Conservation (phyloP, 2,888 invertebrate species). For the Ophraella communa region DNA sequence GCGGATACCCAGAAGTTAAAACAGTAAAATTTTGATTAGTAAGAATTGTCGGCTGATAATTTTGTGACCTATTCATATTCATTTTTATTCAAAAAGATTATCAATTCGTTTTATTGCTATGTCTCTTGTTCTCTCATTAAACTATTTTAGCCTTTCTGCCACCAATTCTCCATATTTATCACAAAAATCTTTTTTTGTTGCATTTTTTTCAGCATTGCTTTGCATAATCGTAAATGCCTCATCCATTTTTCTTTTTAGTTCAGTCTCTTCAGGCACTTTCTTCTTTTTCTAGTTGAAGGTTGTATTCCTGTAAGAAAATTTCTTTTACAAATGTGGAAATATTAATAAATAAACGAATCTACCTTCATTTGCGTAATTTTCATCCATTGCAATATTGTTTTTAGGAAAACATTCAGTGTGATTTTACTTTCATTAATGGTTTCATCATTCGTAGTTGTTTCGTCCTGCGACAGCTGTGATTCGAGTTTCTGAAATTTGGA, state of each 20-base stretch:
- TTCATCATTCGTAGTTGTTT: too few species aligned
- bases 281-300: not conserved
- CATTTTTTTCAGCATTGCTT: constrained; percentile 6
- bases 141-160: constrained; percentile 12
- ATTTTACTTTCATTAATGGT: too few species aligned
- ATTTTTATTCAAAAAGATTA: constrained; percentile 13
- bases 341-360: too few species aligned
- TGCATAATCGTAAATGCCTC: constrained; percentile 4
- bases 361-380: too few species aligned
- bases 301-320: not conserved
- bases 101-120: constrained; percentile 12
- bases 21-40: constrained; percentile 7
- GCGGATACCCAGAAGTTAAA: too few species aligned
- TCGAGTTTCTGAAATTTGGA: too few species aligned
- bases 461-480: too few species aligned
- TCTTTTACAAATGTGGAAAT: too few species aligned
- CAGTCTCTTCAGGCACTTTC: not conserved
- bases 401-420: too few species aligned
- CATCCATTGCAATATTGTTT: too few species aligned
- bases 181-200: constrained; percentile 1
- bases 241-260: not conserved
- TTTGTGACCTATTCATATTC: not conserved
- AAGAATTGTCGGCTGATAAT: not conserved
- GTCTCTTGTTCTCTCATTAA: constrained; percentile 11
- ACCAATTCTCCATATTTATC: constrained; percentile 10